Conservation (phyloP, 2,888 invertebrate species). For the Epinotia bilunana region DNA sequence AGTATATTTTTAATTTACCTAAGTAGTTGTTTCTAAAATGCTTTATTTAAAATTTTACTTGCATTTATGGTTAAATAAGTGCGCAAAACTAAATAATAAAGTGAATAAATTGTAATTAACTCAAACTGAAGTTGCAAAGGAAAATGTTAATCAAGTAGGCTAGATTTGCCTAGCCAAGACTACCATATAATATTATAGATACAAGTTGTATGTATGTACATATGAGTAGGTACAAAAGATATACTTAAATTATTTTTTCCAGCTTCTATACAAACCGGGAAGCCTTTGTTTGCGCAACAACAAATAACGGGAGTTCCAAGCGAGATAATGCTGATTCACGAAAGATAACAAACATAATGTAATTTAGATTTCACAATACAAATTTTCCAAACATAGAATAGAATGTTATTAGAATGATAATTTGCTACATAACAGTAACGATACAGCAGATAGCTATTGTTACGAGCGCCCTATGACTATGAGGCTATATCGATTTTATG, state of each 20-base stretch:
- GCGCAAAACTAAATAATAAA: too few relatives aligned
- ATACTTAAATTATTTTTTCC: constrained; percentile 29
- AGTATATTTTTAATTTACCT: too few relatives aligned
- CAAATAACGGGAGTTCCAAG: constrained; percentile 34
- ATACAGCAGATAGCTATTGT: constrained; percentile 51
- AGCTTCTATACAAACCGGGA: constrained; percentile 22
- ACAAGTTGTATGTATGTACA: background rate
- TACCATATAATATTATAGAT: background rate
- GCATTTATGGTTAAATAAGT: too few relatives aligned
- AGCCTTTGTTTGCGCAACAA: constrained; percentile 33
- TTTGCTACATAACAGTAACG: constrained; percentile 42
- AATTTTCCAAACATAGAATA: constrained; percentile 21
- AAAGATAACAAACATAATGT: constrained; percentile 41
- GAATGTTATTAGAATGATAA: constrained; percentile 38
- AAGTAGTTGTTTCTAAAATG: too few relatives aligned
- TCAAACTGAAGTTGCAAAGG: too few relatives aligned
- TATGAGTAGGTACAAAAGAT: background rate
- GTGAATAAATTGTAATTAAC: too few relatives aligned
- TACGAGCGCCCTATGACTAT: constrained; percentile 56
- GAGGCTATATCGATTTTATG: constrained; percentile 76
- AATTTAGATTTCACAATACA: constrained; percentile 29
- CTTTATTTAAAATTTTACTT: too few relatives aligned
- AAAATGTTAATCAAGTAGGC: too few relatives aligned
- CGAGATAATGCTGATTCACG: constrained; percentile 41
- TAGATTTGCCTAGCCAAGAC: background rate